phyloP scores from a whole-genome alignment of 2,888 invertebrate genomes.

The Himalopsyche japonica region DNA sequence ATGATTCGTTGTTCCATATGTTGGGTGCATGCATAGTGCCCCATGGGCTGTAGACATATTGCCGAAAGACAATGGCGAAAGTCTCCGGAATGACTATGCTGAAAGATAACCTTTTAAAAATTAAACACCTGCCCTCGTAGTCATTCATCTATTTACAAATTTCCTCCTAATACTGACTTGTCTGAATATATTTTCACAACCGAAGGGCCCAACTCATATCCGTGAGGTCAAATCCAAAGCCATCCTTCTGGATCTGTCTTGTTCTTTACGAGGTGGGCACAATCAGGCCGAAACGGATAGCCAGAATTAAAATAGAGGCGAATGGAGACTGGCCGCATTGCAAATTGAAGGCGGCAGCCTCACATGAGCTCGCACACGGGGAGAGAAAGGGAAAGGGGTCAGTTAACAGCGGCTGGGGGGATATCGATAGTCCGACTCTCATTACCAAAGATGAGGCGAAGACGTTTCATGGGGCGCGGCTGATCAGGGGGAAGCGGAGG shows the following conservation, averaged over 20 bases:
- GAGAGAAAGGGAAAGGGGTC: conserved; percentile 46
- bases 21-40: not conserved
- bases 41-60: no score
- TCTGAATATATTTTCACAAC: conserved; percentile 22
- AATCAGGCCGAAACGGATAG: not conserved
- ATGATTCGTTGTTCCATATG: not conserved
- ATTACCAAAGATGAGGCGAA: conserved; percentile 85
- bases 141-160: conserved; percentile 36
- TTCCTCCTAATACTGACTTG: conserved; percentile 37
- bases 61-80: not conserved
- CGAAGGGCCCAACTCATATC: not conserved
- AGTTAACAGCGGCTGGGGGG: conserved; percentile 71
- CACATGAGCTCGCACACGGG: conserved; percentile 37
- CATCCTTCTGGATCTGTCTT: not conserved
- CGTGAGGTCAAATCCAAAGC: not conserved
- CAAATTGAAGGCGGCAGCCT: not conserved
- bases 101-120: not conserved
- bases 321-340: not conserved
- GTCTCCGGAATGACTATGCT: not conserved
- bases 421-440: conserved; percentile 88
- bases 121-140: conserved; percentile 14
- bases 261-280: no score
- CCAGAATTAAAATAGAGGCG: not conserved
- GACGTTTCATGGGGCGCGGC: conserved; percentile 79
- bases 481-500: conserved; percentile 59